phyloP scores from a whole-genome alignment of 2,888 invertebrate species.

The Orthosia cruda region DNA sequence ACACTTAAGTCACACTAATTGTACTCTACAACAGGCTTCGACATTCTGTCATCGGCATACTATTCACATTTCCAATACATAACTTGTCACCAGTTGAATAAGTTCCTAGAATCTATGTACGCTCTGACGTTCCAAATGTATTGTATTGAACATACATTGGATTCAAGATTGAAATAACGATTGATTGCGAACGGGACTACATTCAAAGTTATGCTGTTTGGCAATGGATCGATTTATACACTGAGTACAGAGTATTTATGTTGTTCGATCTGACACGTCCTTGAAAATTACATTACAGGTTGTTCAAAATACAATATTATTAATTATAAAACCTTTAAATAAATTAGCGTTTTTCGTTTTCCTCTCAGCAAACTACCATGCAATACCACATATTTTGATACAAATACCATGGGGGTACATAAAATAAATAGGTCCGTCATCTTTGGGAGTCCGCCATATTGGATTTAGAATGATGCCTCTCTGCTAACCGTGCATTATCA shows the following conservation, averaged over 20 bases:
- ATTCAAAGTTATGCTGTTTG: neutral
- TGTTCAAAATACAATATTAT: too few species aligned
- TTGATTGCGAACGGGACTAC: conserved; percentile 14
- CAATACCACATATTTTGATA: too few species aligned
- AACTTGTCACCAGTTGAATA: conserved; percentile 16
- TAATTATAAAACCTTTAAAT: too few species aligned
- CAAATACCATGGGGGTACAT: too few species aligned
- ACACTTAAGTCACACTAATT: conserved; percentile 22
- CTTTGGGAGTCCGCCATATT: too few species aligned
- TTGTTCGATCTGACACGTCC: too few species aligned
- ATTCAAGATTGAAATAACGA: conserved; percentile 30
- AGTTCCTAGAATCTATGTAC: conserved; percentile 16
- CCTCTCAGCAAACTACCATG: too few species aligned
- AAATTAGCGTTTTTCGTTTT: too few species aligned
- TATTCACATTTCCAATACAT: conserved; percentile 27
- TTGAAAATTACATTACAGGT: neutral
- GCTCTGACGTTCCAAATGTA: conserved; percentile 1
- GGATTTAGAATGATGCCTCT: too few species aligned
- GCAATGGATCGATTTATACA: neutral
- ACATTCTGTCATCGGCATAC: conserved; percentile 3
- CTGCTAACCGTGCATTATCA: too few species aligned
- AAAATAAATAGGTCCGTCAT: too few species aligned
- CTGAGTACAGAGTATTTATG: too few species aligned
- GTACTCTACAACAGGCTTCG: neutral
- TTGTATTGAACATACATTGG: conserved; percentile 34